Conservation (phyloP, 1,140 invertebrate species). For the Ladona fulva region DNA sequence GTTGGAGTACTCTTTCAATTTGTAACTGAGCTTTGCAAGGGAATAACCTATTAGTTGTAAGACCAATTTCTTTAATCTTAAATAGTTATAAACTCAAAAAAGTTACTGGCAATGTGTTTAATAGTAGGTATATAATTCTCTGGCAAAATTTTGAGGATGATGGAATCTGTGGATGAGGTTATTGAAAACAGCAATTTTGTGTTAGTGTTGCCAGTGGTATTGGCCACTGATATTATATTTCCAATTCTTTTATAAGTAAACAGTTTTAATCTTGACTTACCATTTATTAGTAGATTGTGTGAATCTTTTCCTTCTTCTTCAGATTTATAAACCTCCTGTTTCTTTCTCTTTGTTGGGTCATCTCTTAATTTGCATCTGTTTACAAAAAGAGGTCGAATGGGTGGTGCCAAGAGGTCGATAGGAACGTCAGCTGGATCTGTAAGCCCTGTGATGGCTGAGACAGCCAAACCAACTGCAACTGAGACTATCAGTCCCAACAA, state of each 20-base stretch:
- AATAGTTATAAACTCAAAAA: no score
- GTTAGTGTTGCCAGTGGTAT: not conserved
- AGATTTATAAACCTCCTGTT: not conserved
- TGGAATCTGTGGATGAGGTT: no score
- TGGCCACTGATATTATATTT: not conserved
- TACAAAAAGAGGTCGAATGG: not conserved
- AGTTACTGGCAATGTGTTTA: no score
- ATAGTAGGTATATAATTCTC: no score
- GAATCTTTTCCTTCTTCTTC: not conserved
- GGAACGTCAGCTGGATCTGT: slow-evolving; percentile 45
- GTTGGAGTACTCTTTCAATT: no score
- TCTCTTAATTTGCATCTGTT: not conserved
- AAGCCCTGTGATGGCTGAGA: slow-evolving; percentile 57
- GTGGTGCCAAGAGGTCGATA: slow-evolving; percentile 42
- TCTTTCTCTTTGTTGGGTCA: not conserved
- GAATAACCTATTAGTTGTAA: no score
- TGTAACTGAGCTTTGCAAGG: no score
- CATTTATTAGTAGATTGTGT: not conserved
- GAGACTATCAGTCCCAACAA: slow-evolving; percentile 61
- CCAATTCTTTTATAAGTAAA: not conserved
- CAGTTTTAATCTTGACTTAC: not conserved
- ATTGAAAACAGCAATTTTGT: no score
- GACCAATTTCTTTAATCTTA: no score
- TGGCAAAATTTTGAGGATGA: no score
- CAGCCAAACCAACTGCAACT: slow-evolving; percentile 55